These are phyloP conservation scores for Mustelus asterias DNA, from an alignment of 2,113 vertebrate species.

Conservation along the genomic window DNA sequence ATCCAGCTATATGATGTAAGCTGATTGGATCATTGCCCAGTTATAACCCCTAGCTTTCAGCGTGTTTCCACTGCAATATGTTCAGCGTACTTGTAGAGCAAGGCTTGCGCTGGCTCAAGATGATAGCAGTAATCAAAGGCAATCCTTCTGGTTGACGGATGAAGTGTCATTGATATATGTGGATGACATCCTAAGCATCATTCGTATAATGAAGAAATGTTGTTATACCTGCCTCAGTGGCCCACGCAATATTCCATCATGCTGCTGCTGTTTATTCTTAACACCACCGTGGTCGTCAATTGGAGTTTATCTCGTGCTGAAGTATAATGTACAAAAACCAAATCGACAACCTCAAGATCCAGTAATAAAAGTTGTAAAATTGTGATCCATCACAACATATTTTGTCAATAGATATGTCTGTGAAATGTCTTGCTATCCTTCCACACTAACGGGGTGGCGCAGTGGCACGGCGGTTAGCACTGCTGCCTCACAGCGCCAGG, in stretches of 20 bases:
- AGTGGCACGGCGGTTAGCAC: no score
- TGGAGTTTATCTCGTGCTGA: constrained; percentile 24
- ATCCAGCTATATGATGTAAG: constrained; percentile 45
- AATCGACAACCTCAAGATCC: not conserved
- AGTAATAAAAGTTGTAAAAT: not conserved
- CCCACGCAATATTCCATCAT: constrained; percentile 48
- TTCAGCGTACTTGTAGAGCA: constrained; percentile 40
- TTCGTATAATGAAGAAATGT: constrained; percentile 54
- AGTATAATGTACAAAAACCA: constrained; percentile 10
- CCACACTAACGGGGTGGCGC: no score
- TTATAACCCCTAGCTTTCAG: constrained; percentile 40
- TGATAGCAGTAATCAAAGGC: constrained; percentile 47
- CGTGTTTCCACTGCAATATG: constrained; percentile 35
- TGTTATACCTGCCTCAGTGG: constrained; percentile 54
- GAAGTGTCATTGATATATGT: constrained; percentile 56
- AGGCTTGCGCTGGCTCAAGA: constrained; percentile 44
- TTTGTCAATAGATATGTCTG: not conserved
- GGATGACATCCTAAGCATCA: constrained; percentile 51
- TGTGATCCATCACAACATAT: not conserved
- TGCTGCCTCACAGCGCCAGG: no score
- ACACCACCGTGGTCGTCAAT: not conserved
- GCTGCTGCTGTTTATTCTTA: constrained; percentile 4
- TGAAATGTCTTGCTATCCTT: not conserved
- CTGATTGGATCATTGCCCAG: constrained; percentile 41
- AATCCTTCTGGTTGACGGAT: constrained; percentile 52